Evolutionary conservation across 64 coral and sea anemone genomes (phyloP).

Genomic region (Dendrophyllia cribrosa): DNA sequence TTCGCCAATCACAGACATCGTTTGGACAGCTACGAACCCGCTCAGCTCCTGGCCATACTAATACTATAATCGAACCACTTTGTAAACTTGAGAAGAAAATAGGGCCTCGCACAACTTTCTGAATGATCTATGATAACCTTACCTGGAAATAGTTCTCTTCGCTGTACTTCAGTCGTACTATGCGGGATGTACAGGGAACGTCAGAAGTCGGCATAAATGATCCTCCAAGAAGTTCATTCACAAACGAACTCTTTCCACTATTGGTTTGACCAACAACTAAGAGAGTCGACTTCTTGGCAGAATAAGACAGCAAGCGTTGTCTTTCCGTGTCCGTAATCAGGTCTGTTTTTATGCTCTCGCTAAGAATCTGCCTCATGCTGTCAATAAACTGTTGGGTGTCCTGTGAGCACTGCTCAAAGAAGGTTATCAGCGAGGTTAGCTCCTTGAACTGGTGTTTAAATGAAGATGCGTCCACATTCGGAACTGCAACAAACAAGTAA

Average conservation of each 20-base stretch:
- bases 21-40: no score
- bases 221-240: conserved; percentile 70
- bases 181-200: conserved; percentile 68
- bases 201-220: conserved; percentile 63
- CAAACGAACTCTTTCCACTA: conserved; percentile 68
- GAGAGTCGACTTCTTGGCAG: conserved; percentile 49
- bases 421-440: conserved; percentile 24
- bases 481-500: not conserved
- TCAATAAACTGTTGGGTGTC: conserved; percentile 29
- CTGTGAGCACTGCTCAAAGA: conserved; percentile 9
- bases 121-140: not conserved
- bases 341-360: conserved; percentile 3
- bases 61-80: no score
- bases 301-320: conserved; percentile 6
- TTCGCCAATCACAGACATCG: no score
- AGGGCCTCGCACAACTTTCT: no score
- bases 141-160: conserved; percentile 43
- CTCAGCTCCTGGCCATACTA: no score
- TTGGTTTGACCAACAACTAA: conserved; percentile 71
- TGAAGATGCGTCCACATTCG: not conserved
- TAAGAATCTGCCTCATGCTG: not conserved
- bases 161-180: conserved; percentile 60
- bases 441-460: conserved; percentile 46
- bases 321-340: conserved; percentile 29
- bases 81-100: no score